Base-by-base conservation (phyloP, 92 coral and sea anemone species). In the Palythoa heliodiscus region DNA sequence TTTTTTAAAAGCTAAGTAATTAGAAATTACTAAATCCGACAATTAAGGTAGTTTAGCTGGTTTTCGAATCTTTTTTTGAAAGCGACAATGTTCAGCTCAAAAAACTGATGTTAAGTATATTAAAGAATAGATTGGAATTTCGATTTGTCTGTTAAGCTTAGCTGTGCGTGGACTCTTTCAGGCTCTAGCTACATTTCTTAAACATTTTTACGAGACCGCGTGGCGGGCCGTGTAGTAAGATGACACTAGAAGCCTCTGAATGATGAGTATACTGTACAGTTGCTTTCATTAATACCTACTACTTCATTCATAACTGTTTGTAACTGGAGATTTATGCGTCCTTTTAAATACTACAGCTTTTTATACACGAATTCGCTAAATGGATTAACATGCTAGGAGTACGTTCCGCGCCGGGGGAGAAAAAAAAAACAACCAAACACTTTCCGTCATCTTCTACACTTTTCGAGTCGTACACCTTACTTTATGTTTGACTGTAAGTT, bases 251-350 rank as follows among this genome's bases (percentile, higher is more conserved):
- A 11, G 14, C n/a, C 11, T 74, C 69, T 63, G 69, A 58, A 8
- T 10, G 67, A 8, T 10, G 67, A 54, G 66, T 25, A 24, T 24
- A 20, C 66, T 76, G 84, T 23, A 48, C 16, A 64, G 3, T 80
- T 52, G 63, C 64, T 64, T 23, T 79, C 73, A 73, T 22, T 39
- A 67, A 43, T 24, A 25, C 66, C 71, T 61, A 78, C 83, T 35
- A 78, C 83, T 78, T n/a, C 83, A 78, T 63, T 78, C 83, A 61
- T 40, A 47, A 73, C 8, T 38, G 24, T 47, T 48, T 66, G 75
- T 66, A 80, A 80, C 58, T 16, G 20, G 84, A 80, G 84, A 43
- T 22, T 22, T 64, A 16, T 22, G 84, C 84, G 84, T 80, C 84
- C 84, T 64, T 14, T 58, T 80, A 64, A 66, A 66, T 64, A 80